These are phyloP conservation scores for Coenobita brevimanus DNA, from an alignment of 1,140 invertebrate genomes.

Conservation along the genomic window DNA sequence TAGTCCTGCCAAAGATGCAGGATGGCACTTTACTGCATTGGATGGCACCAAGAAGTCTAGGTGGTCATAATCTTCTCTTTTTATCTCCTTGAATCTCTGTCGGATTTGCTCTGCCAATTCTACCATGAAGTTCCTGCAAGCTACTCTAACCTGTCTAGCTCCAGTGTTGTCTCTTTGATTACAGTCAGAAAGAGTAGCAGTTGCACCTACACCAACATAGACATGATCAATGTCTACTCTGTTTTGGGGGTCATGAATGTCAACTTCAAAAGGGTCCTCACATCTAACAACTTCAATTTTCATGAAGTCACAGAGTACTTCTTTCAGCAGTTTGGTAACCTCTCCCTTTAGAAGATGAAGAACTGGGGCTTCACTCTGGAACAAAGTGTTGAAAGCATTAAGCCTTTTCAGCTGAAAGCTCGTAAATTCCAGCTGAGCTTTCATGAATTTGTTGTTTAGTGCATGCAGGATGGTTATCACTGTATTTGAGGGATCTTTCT, in stretches of 20 bases:
- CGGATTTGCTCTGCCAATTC: not conserved
- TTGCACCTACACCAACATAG: too few relatives aligned
- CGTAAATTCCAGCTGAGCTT: slow-evolving; percentile 46
- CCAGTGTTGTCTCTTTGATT: too few relatives aligned
- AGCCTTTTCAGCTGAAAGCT: slow-evolving; percentile 34
- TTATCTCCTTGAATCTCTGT: not conserved
- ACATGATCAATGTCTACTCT: too few relatives aligned
- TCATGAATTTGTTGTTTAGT: slow-evolving; percentile 18
- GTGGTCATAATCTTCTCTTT: too few relatives aligned
- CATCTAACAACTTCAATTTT: slow-evolving; percentile 16
- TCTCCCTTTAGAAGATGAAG: slow-evolving; percentile 34
- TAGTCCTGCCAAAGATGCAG: too few relatives aligned
- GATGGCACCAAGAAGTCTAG: too few relatives aligned
- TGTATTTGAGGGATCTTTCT: slow-evolving; percentile 33
- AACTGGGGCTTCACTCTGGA: slow-evolving; percentile 33
- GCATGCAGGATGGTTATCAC: slow-evolving; percentile 16
- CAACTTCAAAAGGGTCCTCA: too few relatives aligned
- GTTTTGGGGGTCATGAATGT: too few relatives aligned
- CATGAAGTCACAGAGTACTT: slow-evolving; percentile 43
- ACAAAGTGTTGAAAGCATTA: slow-evolving; percentile 34
- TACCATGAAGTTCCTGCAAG: not conserved
- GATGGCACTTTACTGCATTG: too few relatives aligned
- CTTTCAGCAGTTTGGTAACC: slow-evolving; percentile 44
- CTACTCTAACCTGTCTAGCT: not conserved
- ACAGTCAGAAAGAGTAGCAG: too few relatives aligned